Evolutionary conservation across 2,113 vertebrate species (phyloP).

Genomic region (Halcyon malimbica): DNA sequence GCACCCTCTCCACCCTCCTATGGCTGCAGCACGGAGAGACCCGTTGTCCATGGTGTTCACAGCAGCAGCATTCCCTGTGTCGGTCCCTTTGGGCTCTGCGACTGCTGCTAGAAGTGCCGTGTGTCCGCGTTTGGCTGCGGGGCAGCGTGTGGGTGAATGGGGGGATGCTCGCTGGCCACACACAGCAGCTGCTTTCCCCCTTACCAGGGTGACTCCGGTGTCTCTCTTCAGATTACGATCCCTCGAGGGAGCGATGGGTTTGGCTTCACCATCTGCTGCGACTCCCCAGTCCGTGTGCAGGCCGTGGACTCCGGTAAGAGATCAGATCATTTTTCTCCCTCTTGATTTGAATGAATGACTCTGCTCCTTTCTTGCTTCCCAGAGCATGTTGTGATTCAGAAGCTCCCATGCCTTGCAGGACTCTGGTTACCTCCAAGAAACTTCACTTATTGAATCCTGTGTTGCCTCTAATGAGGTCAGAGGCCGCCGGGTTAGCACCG

Average conservation of each 20-base stretch:
- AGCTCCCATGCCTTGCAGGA: not conserved
- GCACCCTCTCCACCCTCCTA: not conserved
- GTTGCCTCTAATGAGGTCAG: not conserved
- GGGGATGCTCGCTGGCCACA: not conserved
- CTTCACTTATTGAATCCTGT: not conserved
- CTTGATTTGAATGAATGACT: not conserved
- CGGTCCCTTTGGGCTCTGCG: not conserved
- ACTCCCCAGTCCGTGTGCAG: conserved; percentile 94
- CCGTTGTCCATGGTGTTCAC: accelerated
- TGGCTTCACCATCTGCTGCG: conserved; percentile 96
- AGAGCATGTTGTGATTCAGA: not conserved
- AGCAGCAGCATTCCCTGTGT: not conserved
- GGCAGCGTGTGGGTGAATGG: not conserved
- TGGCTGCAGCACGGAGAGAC: not conserved
- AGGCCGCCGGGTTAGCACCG: not conserved
- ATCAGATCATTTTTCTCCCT: not conserved
- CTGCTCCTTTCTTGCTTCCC: not conserved
- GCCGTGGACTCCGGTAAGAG: conserved; percentile 91
- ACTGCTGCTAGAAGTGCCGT: accelerated
- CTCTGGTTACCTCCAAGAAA: not conserved
- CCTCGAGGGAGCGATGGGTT: conserved; percentile 91
- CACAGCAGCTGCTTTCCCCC: not conserved
- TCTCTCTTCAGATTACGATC: conserved; percentile 87
- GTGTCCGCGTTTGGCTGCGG: not conserved
- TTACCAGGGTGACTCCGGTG: not conserved